Conservation (phyloP, 2,797 vertebrate genomes). For the Kryptolebias ocellatus region DNA sequence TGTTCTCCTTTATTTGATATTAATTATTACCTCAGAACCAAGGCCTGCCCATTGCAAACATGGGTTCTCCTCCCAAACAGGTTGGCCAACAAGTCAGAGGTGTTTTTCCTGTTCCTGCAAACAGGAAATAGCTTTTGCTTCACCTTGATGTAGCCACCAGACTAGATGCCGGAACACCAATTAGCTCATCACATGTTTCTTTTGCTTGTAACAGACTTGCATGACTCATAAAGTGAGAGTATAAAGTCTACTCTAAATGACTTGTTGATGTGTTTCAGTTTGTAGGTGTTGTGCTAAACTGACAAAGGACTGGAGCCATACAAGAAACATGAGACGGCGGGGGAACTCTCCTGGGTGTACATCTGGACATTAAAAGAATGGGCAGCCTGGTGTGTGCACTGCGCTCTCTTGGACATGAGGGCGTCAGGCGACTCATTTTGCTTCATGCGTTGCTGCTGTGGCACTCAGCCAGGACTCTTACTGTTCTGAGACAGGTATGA, state of each 20-base stretch:
- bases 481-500: constrained; percentile 36
- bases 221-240: constrained; percentile 27
- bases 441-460: constrained; percentile 24
- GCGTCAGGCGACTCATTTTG: constrained; percentile 25
- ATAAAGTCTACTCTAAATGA: constrained; percentile 43
- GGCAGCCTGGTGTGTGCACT: constrained; percentile 20
- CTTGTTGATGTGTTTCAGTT: constrained; percentile 6
- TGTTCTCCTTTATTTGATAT: neutral
- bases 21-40: neutral
- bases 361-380: constrained; percentile 37
- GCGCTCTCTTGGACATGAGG: constrained; percentile 2
- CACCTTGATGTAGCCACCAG: neutral
- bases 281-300: neutral
- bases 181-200: constrained; percentile 20
- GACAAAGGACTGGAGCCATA: constrained; percentile 8
- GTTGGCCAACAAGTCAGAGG: constrained; percentile 10
- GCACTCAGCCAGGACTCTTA: constrained; percentile 10
- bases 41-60: neutral
- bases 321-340: constrained; percentile 35
- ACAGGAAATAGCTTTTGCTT: neutral
- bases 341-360: constrained; percentile 24
- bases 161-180: neutral
- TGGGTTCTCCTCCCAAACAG: constrained; percentile 8
- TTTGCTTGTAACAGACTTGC: constrained; percentile 10
- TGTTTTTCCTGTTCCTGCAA: constrained; percentile 3